Percentiles rank a stretch among this genome's conserved stretches.
Conservation (phyloP, 2,888 invertebrate species). For the Cantharis rustica region DNA sequence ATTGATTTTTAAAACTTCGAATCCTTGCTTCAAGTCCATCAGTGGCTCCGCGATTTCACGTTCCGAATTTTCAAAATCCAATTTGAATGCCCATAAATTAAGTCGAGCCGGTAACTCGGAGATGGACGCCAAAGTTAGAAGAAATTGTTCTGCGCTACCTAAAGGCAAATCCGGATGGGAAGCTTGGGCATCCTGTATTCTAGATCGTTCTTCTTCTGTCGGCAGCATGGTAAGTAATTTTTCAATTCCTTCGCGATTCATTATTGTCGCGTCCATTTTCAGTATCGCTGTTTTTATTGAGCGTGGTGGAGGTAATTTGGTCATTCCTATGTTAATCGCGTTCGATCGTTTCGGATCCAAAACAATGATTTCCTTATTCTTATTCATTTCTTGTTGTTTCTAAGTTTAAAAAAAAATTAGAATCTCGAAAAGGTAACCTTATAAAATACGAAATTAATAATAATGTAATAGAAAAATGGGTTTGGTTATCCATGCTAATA, state of each 20-base stretch:
- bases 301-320: slow-evolving; percentile 95
- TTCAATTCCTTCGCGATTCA: slow-evolving; percentile 97
- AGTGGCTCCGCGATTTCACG: slow-evolving; percentile 98
- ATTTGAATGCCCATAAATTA: slow-evolving; percentile 97
- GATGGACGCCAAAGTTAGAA: slow-evolving; percentile 94
- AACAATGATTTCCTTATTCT: slow-evolving; percentile 91
- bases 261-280: slow-evolving; percentile 98
- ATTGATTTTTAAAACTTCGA: slow-evolving; percentile 87
- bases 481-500: slow-evolving; percentile 4
- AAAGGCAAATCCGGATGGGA: slow-evolving; percentile 87
- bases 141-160: slow-evolving; percentile 97
- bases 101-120: slow-evolving; percentile 92
- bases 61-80: slow-evolving; percentile 97
- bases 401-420: slow-evolving; percentile 44
- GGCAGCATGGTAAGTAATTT: slow-evolving; percentile 98
- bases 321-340: slow-evolving; percentile 99
- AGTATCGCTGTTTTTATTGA: slow-evolving; percentile 98
- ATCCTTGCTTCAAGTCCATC: slow-evolving; percentile 97
- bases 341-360: slow-evolving; percentile 97
- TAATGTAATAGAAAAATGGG: background rate
- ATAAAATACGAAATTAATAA: background rate
- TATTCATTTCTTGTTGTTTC: slow-evolving; percentile 84
- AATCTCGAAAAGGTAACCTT: background rate
- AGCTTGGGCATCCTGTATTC: slow-evolving; percentile 94
- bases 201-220: slow-evolving; percentile 87